Evolutionary conservation across 2,113 vertebrate genomes (phyloP).

Genomic region (Bungarus multicinctus): DNA sequence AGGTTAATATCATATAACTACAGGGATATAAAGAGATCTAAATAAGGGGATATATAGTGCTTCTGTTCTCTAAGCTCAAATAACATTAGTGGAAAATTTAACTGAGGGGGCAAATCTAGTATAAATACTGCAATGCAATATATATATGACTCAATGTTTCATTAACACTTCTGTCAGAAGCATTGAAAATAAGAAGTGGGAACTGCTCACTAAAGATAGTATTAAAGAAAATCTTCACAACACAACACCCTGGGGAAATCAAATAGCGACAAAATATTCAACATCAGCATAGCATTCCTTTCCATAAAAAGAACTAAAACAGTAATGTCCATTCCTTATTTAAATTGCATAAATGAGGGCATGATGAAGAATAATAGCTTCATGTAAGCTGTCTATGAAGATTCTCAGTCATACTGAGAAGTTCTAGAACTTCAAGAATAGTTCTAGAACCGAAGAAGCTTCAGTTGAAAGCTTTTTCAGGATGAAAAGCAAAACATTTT

Average conservation of each 20-base stretch:
- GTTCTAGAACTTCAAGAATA: not conserved
- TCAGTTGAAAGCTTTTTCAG: not conserved
- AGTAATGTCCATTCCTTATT: not conserved
- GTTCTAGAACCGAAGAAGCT: not conserved
- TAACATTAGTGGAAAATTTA: not conserved
- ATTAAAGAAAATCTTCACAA: conserved; percentile 24
- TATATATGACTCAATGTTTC: conserved; percentile 11
- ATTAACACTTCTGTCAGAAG: not conserved
- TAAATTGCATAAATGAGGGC: not conserved
- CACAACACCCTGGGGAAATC: conserved; percentile 12
- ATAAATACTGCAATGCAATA: conserved; percentile 9
- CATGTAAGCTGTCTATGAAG: not conserved
- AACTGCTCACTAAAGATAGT: not conserved
- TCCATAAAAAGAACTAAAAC: not conserved
- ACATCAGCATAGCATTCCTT: conserved; percentile 22
- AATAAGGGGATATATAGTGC: not conserved
- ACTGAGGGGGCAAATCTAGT: not conserved
- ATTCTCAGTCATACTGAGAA: not conserved
- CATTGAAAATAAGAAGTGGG: not conserved
- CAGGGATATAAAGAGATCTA: not conserved
- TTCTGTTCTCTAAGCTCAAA: not conserved
- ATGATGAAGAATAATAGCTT: not conserved
- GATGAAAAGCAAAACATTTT: not conserved
- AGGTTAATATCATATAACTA: not conserved
- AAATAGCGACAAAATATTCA: conserved; percentile 21